Conservation (phyloP, 2,888 invertebrate genomes). For the Napeogenes sylphis region DNA sequence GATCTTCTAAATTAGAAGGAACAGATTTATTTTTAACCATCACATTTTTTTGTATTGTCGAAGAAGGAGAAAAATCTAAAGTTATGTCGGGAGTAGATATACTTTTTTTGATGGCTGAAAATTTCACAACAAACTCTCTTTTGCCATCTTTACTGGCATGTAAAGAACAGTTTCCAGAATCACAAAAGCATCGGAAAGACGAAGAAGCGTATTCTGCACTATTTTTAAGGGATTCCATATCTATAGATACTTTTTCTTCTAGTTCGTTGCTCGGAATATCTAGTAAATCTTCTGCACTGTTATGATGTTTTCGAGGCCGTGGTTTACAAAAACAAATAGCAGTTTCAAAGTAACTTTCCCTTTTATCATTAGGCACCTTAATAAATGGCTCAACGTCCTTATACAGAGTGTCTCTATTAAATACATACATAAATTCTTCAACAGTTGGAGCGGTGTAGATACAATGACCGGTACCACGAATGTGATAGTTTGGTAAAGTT, state of each 20-base stretch:
- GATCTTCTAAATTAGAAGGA: conserved; percentile 61
- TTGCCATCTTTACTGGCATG: conserved; percentile 56
- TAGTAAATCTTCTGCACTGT: conserved; percentile 68
- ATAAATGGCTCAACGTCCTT: conserved; percentile 55
- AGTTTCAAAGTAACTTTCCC: conserved; percentile 68
- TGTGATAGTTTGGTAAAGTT: conserved; percentile 66
- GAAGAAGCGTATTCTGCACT: conserved; percentile 52
- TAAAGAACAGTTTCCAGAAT: conserved; percentile 55
- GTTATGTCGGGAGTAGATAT: conserved; percentile 71
- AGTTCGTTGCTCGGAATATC: conserved; percentile 44
- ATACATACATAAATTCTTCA: conserved; percentile 66
- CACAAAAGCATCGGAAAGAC: conserved; percentile 71
- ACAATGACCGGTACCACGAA: conserved; percentile 71
- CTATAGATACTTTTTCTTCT: conserved; percentile 53
- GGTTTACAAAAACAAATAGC: conserved; percentile 72
- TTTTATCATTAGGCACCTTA: conserved; percentile 48
- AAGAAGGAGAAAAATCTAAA: conserved; percentile 53
- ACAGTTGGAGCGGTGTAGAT: conserved; percentile 67
- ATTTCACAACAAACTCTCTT: conserved; percentile 58
- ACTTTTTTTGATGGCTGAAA: conserved; percentile 68
- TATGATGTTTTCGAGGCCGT: conserved; percentile 60
- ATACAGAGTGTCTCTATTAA: conserved; percentile 66
- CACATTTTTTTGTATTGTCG: conserved; percentile 44
- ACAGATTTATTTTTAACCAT: conserved; percentile 61
- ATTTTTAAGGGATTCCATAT: conserved; percentile 50